These are phyloP conservation scores for Delichon dasypus DNA, from an alignment of 2,797 vertebrate genomes.

Conservation along the genomic window DNA sequence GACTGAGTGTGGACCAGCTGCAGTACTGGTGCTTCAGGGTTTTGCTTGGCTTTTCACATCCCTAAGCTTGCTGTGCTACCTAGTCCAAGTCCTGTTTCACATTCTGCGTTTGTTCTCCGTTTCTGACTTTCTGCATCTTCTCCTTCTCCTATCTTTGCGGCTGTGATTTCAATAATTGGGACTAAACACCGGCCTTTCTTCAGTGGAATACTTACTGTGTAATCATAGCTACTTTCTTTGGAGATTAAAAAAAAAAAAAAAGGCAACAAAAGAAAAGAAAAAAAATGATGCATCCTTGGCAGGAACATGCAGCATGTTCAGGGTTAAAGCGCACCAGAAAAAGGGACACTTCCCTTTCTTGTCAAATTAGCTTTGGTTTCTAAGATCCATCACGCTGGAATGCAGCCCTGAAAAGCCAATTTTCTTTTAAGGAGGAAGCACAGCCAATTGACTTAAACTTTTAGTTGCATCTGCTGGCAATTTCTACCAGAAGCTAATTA, in stretches of 20 bases:
- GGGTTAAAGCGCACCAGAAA: conserved; percentile 40
- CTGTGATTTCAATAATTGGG: conserved; percentile 6
- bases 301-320: neutral
- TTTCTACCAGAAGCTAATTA: conserved; percentile 60
- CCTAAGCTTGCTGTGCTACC: neutral
- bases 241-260: neutral
- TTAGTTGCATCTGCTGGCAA: conserved; percentile 29
- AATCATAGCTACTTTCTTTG: neutral
- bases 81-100: neutral
- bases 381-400: conserved; percentile 42
- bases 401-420: conserved; percentile 2
- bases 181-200: neutral
- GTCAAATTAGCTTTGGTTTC: conserved; percentile 45
- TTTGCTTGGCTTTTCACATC: neutral
- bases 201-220: neutral
- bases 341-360: conserved; percentile 43
- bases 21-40: neutral
- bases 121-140: neutral
- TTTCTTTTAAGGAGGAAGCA: conserved; percentile 53
- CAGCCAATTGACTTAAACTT: conserved; percentile 60
- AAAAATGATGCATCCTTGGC: neutral
- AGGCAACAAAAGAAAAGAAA: neutral
- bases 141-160: neutral
- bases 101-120: neutral
- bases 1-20: neutral